phyloP scores from a whole-genome alignment of 2,113 vertebrate genomes.

The Otis tarda region DNA sequence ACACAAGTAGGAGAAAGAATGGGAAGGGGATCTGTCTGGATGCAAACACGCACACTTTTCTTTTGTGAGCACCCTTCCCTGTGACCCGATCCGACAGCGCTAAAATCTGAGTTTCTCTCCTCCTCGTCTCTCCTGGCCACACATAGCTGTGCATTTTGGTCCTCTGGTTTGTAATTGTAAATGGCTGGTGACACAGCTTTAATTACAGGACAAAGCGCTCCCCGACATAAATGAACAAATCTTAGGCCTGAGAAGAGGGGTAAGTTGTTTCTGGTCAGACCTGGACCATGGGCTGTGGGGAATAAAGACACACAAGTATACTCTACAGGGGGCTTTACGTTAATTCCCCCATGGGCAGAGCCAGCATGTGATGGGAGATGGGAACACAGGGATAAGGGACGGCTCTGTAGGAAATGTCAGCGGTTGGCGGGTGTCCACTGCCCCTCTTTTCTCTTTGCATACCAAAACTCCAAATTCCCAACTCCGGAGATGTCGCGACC shows the following conservation, averaged over 20 bases:
- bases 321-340: background rate
- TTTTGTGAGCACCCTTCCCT: background rate
- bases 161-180: background rate
- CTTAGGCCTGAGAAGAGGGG: background rate
- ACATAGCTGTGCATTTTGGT: background rate
- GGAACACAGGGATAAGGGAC: background rate
- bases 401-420: background rate
- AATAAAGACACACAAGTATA: background rate
- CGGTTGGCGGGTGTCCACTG: accelerated
- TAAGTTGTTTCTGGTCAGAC: background rate
- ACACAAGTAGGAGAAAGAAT: slow-evolving; percentile 46
- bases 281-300: background rate
- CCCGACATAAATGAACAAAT: background rate
- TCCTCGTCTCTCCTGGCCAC: background rate
- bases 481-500: background rate
- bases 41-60: background rate
- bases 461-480: background rate
- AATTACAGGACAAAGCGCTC: background rate
- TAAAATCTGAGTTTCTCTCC: background rate
- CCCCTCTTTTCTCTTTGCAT: background rate
- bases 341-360: background rate
- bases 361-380: background rate
- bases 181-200: background rate
- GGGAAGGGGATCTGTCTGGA: slow-evolving; percentile 56
- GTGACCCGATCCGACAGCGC: background rate